phyloP scores from a whole-genome alignment of 1,140 invertebrate genomes.

The Drosophila sulfurigaster region DNA sequence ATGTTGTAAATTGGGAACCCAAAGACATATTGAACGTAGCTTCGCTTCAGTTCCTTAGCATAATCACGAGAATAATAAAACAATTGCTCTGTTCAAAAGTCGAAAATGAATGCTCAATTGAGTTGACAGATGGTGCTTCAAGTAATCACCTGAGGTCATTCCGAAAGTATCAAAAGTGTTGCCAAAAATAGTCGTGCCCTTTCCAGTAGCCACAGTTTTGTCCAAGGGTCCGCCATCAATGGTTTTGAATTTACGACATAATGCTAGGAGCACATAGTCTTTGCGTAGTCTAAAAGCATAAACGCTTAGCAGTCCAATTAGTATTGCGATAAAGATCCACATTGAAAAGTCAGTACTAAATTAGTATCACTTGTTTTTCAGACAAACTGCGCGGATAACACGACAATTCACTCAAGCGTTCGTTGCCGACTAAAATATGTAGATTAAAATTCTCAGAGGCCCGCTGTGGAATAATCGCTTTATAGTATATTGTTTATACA shows the following conservation, averaged over 20 bases:
- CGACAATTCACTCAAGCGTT: constrained; percentile 20
- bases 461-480: background rate
- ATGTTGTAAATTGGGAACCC: constrained; percentile 54
- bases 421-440: constrained; percentile 24
- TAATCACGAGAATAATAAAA: constrained; percentile 49
- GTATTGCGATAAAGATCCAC: constrained; percentile 28
- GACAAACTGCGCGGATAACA: constrained; percentile 4
- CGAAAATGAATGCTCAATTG: background rate
- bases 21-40: constrained; percentile 56
- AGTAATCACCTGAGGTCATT: constrained; percentile 39
- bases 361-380: background rate
- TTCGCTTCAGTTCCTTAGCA: constrained; percentile 40
- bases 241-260: constrained; percentile 50
- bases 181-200: constrained; percentile 36
- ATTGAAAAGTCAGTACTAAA: constrained; percentile 14
- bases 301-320: constrained; percentile 29
- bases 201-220: constrained; percentile 24
- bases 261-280: constrained; percentile 50
- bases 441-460: constrained; percentile 13
- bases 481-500: constrained; percentile 15
- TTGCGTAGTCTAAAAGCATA: constrained; percentile 36
- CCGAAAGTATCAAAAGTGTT: constrained; percentile 49
- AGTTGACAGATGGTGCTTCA: background rate
- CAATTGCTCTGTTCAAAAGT: constrained; percentile 35
- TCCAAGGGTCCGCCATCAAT: constrained; percentile 52